Conservation (phyloP, 2,888 invertebrate genomes). For the Volucella inanis region DNA sequence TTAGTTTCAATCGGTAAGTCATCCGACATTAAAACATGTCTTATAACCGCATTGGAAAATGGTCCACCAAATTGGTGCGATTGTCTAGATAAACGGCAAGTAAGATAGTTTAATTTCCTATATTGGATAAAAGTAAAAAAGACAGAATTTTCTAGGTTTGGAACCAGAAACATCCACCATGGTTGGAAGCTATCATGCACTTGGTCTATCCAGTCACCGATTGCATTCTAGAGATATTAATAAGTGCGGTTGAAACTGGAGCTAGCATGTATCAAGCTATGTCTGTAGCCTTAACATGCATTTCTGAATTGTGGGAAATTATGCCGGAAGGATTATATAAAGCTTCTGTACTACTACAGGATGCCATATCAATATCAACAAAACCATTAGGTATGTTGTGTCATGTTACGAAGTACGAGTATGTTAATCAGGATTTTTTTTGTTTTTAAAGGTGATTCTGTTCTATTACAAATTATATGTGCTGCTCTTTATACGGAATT, state of each 20-base stretch:
- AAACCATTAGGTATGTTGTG: slow-evolving; percentile 85
- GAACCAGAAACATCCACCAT: slow-evolving; percentile 91
- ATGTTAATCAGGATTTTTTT: slow-evolving; percentile 15
- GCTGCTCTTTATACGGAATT: slow-evolving; percentile 88
- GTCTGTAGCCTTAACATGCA: slow-evolving; percentile 88
- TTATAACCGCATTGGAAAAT: slow-evolving; percentile 86
- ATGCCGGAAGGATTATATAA: slow-evolving; percentile 86
- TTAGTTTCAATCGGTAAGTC: slow-evolving; percentile 87
- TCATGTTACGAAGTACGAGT: neutral
- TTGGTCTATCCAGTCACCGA: slow-evolving; percentile 86
- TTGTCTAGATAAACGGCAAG: slow-evolving; percentile 90
- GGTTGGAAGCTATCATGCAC: slow-evolving; percentile 89
- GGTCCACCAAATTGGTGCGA: slow-evolving; percentile 87
- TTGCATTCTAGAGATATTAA: slow-evolving; percentile 87
- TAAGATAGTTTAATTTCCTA: slow-evolving; percentile 56
- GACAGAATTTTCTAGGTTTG: slow-evolving; percentile 85
- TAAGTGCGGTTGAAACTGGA: slow-evolving; percentile 88
- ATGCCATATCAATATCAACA: slow-evolving; percentile 88
- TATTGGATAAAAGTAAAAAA: neutral
- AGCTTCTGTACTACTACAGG: slow-evolving; percentile 86
- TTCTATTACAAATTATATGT: slow-evolving; percentile 88
- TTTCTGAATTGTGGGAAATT: slow-evolving; percentile 88
- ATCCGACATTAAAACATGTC: slow-evolving; percentile 86
- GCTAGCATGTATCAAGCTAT: slow-evolving; percentile 92
- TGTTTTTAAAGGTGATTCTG: slow-evolving; percentile 83